Percentiles rank a stretch among this genome's conserved stretches.
phyloP scores from a whole-genome alignment of 2,888 invertebrate genomes.

The Camponotus fellah region DNA sequence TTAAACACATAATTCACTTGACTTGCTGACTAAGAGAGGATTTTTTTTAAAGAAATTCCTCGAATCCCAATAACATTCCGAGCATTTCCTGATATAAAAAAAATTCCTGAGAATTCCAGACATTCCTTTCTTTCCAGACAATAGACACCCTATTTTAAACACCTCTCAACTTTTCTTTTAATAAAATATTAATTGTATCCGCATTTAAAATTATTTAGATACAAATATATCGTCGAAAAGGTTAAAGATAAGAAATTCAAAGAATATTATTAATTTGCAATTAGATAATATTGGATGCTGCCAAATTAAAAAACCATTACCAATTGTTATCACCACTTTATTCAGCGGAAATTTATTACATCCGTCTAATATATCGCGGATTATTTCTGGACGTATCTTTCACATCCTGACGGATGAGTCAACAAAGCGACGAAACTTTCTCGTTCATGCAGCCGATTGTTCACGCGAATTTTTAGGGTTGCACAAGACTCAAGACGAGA shows the following conservation, averaged over 20 bases:
- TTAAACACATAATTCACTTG: too few relatives aligned
- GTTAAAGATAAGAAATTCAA: not conserved
- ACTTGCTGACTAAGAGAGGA: too few relatives aligned
- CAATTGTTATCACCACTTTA: not conserved
- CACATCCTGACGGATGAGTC: not conserved
- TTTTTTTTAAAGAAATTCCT: too few relatives aligned
- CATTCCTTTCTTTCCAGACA: too few relatives aligned
- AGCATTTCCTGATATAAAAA: too few relatives aligned
- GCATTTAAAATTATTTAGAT: not conserved
- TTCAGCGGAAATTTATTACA: not conserved
- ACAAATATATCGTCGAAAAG: not conserved
- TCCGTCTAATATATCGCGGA: not conserved
- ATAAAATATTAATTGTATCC: not conserved
- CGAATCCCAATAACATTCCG: too few relatives aligned
- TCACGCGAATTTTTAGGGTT: conserved; percentile 2
- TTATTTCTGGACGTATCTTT: conserved; percentile 15
- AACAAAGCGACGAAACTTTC: conserved; percentile 21
- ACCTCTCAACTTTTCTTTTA: not conserved
- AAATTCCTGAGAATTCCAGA: too few relatives aligned
- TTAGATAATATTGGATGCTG: conserved; percentile 2
- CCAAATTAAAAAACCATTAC: not conserved
- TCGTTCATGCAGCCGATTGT: conserved; percentile 15
- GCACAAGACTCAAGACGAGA: too few relatives aligned
- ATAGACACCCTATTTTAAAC: not conserved
- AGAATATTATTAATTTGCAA: not conserved